These are phyloP conservation scores for Rachycentron canadum DNA, from an alignment of 2,797 vertebrate species.

Conservation along the genomic window DNA sequence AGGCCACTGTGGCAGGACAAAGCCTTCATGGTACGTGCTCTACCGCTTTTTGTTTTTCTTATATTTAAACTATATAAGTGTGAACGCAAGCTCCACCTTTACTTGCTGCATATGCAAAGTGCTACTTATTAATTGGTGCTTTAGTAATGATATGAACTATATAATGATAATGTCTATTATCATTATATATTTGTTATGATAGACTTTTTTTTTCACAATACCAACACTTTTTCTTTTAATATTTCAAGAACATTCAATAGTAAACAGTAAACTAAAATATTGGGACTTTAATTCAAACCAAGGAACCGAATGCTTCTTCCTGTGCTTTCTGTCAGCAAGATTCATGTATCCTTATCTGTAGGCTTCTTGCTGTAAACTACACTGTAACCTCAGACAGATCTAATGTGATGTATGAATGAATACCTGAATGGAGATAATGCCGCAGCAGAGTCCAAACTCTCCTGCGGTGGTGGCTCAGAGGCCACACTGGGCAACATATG, in stretches of 20 bases:
- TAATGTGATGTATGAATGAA: slow-evolving; percentile 37
- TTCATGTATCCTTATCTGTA: background rate
- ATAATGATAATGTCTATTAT: too few species aligned
- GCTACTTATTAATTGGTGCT: background rate
- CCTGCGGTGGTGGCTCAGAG: slow-evolving; percentile 57
- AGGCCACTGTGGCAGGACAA: too few species aligned
- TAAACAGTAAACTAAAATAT: background rate
- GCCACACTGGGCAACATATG: slow-evolving; percentile 75
- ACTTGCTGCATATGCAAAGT: background rate
- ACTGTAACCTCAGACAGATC: slow-evolving; percentile 17
- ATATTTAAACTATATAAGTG: too few species aligned
- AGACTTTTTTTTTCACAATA: too few species aligned
- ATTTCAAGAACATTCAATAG: background rate
- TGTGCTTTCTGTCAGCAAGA: background rate
- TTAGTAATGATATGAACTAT: background rate
- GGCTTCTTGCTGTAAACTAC: background rate
- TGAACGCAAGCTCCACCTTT: background rate
- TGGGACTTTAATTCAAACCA: background rate
- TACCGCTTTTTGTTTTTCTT: too few species aligned
- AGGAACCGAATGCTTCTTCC: background rate
- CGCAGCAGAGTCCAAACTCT: slow-evolving; percentile 38
- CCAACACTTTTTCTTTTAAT: too few species aligned
- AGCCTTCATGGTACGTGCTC: too few species aligned
- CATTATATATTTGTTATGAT: background rate
- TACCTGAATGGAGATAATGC: slow-evolving; percentile 23